Evolutionary conservation across 2,113 vertebrate species (phyloP).

Genomic region (Siniperca chuatsi): DNA sequence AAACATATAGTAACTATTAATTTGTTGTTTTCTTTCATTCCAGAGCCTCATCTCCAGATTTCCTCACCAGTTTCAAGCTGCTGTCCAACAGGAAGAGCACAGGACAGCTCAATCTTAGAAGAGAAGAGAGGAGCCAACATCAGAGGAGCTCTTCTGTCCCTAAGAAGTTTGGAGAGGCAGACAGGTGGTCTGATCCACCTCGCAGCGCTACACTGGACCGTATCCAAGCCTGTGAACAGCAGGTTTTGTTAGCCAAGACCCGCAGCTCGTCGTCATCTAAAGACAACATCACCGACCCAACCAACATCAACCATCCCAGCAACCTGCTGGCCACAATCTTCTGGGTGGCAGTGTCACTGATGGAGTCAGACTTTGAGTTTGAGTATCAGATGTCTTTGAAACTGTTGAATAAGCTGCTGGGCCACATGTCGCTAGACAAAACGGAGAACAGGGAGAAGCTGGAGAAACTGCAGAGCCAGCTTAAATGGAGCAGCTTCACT

Average conservation of each 20-base stretch:
- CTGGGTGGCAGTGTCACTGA: constrained; percentile 96
- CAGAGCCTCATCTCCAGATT: constrained; percentile 93
- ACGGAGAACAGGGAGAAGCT: constrained; percentile 94
- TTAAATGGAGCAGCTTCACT: constrained; percentile 94
- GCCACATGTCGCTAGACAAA: constrained; percentile 92
- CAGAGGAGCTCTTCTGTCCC: constrained; percentile 97
- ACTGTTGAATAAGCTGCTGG: constrained; percentile 92
- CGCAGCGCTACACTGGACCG: constrained; percentile 95
- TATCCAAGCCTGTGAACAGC: constrained; percentile 92
- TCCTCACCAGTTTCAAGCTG: constrained; percentile 88
- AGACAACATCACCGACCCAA: constrained; percentile 88
- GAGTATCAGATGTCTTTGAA: constrained; percentile 96
- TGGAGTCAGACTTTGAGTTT: constrained; percentile 99
- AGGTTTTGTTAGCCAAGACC: constrained; percentile 85
- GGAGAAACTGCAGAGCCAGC: constrained; percentile 95
- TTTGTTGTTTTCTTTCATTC: constrained; percentile 22
- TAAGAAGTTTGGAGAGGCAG: constrained; percentile 93
- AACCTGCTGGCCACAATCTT: constrained; percentile 96
- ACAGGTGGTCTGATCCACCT: constrained; percentile 91
- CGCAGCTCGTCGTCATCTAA: constrained; percentile 84
- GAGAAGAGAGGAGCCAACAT: constrained; percentile 89
- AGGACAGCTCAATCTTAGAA: constrained; percentile 89
- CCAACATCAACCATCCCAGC: constrained; percentile 92
- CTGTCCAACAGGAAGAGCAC: constrained; percentile 93
- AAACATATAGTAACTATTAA: background rate